Evolutionary conservation across 37 sponge, comb jelly and placozoan genomes (phyloP), one percentile per base, ranked within the genome.

Genomic region (Aplysina aerophoba): DNA sequence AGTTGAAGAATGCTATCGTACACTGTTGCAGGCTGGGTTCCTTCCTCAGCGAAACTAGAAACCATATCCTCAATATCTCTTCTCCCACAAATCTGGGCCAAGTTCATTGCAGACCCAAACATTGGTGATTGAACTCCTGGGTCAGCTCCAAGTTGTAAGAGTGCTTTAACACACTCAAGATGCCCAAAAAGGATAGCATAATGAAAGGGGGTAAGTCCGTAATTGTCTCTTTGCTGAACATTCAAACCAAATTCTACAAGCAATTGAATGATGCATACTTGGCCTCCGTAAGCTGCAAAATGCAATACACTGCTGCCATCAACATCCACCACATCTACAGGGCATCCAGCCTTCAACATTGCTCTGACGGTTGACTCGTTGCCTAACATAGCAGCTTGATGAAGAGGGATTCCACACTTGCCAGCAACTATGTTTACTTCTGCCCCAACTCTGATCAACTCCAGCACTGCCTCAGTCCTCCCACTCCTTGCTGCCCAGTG

Each of bases 331-430:
- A 62, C 64, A 62, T 62, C 12, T 3, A 62, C 64, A 3, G 64
- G 64, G 28, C 64, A 62, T 4, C 28, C 64, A 13, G 5, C 28
- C 11, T 11, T 14, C 28, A 62, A 14, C 64, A 62, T 4, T 27
- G 64, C 64, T 28, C 50, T 44, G 6, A 44, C 6, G 8, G 50
- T 44, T 44, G 50, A 44, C 50, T 44, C 6, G 50, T 44, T 44
- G 50, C 78, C 78, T 3, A 6, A 24, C 37, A 38, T 75, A 8
- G 78, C 44, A n/a, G 78, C 78, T 41, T 75, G 78, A 41, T 75
- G 78, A 75, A 75, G 78, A 1, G 78, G 53, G 13, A 44, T 40
- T 21, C 78, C 78, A 75, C 25, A 75, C 24, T n/a, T 41, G 15
- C 53, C 53, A 41, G 53, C 53, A 19, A 41, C 53, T 21, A 75